Percentiles rank a stretch among this genome's conserved stretches.
Conservation (phyloP, 2,888 invertebrate species). For the Diaphora mendica region DNA sequence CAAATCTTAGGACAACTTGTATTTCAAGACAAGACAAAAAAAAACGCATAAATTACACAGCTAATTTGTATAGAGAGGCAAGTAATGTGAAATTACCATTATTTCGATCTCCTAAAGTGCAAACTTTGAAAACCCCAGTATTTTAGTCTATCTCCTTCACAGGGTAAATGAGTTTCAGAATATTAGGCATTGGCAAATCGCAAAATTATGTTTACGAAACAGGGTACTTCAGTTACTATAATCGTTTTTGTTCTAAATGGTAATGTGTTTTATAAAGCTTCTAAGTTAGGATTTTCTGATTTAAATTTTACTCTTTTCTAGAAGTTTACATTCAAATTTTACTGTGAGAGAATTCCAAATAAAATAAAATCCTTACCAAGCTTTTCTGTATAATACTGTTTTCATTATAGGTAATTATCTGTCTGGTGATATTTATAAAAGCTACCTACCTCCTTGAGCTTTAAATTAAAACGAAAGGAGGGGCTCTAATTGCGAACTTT, state of each 20-base stretch:
- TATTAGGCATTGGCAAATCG: slow-evolving; percentile 15
- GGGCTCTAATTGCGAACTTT: slow-evolving; percentile 40
- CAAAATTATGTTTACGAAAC: slow-evolving; percentile 35
- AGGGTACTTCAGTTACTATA: slow-evolving; percentile 25
- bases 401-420: slow-evolving; percentile 30
- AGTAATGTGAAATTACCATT: slow-evolving; percentile 34
- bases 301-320: slow-evolving; percentile 11
- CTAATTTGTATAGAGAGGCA: slow-evolving; percentile 26
- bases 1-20: too few species aligned
- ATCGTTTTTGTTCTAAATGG: slow-evolving; percentile 23
- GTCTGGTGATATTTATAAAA: slow-evolving; percentile 28
- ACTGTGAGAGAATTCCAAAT: neutral
- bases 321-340: neutral
- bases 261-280: slow-evolving; percentile 14
- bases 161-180: slow-evolving; percentile 12
- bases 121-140: slow-evolving; percentile 53
- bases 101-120: slow-evolving; percentile 44
- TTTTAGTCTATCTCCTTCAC: slow-evolving; percentile 38
- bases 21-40: neutral
- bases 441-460: slow-evolving; percentile 19
- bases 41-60: neutral
- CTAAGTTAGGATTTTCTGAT: slow-evolving; percentile 11
- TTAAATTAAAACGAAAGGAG: slow-evolving; percentile 30
- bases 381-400: slow-evolving; percentile 19
- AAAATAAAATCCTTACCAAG: neutral